Evolutionary conservation across 2,113 vertebrate species (phyloP).

Genomic region (Heloderma charlesbogerti): DNA sequence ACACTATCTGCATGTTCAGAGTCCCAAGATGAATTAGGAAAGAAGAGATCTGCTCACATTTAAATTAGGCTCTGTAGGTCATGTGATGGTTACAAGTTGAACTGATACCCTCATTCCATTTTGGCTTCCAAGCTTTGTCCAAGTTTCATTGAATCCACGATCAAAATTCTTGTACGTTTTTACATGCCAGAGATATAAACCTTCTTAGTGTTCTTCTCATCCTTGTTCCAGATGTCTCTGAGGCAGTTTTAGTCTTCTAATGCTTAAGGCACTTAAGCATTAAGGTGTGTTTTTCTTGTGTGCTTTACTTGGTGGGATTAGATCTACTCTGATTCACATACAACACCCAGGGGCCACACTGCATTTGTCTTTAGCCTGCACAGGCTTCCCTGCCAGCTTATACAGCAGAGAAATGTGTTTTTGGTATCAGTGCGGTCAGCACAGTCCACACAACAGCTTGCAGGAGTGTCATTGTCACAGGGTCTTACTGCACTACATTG

Average conservation of each 20-base stretch:
- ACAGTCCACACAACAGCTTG: not conserved
- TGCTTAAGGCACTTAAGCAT: not conserved
- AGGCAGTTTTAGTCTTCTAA: not conserved
- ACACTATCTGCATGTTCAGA: no score
- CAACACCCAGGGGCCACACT: not conserved
- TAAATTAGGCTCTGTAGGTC: no score
- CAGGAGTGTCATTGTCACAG: not conserved
- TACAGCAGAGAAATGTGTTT: not conserved
- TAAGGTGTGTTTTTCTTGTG: no score
- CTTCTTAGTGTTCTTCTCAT: not conserved
- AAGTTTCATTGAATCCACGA: not conserved
- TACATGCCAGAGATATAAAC: not conserved
- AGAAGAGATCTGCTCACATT: no score
- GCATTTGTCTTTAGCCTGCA: not conserved
- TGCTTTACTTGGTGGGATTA: not conserved
- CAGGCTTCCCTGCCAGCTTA: not conserved
- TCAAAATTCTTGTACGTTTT: not conserved
- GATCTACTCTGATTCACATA: not conserved
- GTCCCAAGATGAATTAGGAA: no score
- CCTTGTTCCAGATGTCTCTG: not conserved
- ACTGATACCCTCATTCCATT: not conserved
- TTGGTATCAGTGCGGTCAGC: not conserved
- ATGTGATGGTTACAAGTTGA: no score
- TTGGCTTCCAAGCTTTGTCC: not conserved
- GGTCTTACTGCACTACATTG: not conserved